Conservation (phyloP, 2,888 invertebrate species). For the Parnassius orleans region DNA sequence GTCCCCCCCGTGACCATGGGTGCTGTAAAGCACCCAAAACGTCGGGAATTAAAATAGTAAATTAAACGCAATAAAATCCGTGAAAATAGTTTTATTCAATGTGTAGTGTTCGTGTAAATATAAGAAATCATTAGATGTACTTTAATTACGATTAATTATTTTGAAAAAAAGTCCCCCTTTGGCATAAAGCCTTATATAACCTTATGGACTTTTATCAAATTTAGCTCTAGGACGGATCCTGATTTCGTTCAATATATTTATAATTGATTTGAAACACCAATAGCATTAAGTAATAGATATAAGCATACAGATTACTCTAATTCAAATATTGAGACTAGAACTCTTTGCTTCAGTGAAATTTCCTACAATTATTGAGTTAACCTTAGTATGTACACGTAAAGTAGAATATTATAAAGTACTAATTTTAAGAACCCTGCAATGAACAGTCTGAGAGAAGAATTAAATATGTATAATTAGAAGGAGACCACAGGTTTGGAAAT, state of each 20-base stretch:
- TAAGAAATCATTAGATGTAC: too few species aligned
- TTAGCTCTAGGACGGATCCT: conserved; percentile 38
- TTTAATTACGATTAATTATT: conserved; percentile 1
- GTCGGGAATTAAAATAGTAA: too few species aligned
- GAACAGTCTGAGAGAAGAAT: conserved; percentile 5
- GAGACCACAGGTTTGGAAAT: conserved; percentile 31
- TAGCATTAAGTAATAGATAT: conserved; percentile 1
- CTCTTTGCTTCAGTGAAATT: conserved; percentile 4
- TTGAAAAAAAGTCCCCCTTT: conserved; percentile 1
- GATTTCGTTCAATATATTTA: conserved; percentile 26
- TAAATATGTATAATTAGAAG: conserved; percentile 5
- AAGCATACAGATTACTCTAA: conserved; percentile 4
- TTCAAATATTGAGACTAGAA: conserved; percentile 14
- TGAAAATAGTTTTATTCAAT: too few species aligned
- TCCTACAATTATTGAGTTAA: background rate
- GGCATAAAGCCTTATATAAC: conserved; percentile 4
- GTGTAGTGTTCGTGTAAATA: too few species aligned
- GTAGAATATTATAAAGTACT: background rate
- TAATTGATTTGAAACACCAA: conserved; percentile 1
- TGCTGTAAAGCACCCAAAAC: too few species aligned
- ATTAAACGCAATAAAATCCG: too few species aligned
- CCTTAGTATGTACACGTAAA: background rate
- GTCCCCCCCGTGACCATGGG: too few species aligned
- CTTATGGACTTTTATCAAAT: conserved; percentile 17
- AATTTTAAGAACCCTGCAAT: conserved; percentile 3